A percentile compares a stretch with the other conserved stretches of the same genome.
These are phyloP conservation scores for Lateolabrax maculatus DNA, from an alignment of 2,797 vertebrate species.

Conservation along the genomic window DNA sequence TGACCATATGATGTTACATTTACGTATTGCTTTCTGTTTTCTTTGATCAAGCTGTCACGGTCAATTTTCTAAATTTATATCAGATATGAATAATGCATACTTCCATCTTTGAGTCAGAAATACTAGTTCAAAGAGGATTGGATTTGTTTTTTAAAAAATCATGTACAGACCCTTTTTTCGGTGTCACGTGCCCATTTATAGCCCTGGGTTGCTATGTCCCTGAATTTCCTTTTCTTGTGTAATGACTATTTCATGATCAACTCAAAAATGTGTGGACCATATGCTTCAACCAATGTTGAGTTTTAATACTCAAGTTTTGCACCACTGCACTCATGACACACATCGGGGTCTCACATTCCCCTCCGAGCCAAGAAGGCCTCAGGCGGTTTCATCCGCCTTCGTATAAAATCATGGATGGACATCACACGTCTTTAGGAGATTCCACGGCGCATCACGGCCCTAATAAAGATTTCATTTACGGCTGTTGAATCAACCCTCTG, in stretches of 20 bases:
- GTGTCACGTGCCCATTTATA: slow-evolving; percentile 2
- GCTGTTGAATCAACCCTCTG: slow-evolving; percentile 72
- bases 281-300: slow-evolving; percentile 21
- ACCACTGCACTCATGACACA: slow-evolving; percentile 9
- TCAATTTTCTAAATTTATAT: slow-evolving; percentile 36
- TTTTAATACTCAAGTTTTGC: slow-evolving; percentile 18
- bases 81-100: slow-evolving; percentile 50
- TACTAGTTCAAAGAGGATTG: slow-evolving; percentile 22
- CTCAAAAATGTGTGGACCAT: slow-evolving; percentile 51
- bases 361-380: slow-evolving; percentile 38
- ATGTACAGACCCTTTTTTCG: slow-evolving; percentile 7
- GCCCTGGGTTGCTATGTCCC: not conserved
- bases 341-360: slow-evolving; percentile 34
- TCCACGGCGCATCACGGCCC: slow-evolving; percentile 24
- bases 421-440: slow-evolving; percentile 52
- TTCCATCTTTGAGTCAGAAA: slow-evolving; percentile 11
- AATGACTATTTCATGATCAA: slow-evolving; percentile 30
- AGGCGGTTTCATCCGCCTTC: slow-evolving; percentile 46
- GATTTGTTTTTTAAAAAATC: slow-evolving; percentile 36
- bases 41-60: slow-evolving; percentile 48
- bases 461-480: slow-evolving; percentile 79
- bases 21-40: slow-evolving; percentile 39
- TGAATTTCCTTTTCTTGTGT: not conserved
- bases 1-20: slow-evolving; percentile 27
- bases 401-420: slow-evolving; percentile 52